phyloP scores from a whole-genome alignment of 2,113 vertebrate genomes.

The Herpetotheres cachinnans region DNA sequence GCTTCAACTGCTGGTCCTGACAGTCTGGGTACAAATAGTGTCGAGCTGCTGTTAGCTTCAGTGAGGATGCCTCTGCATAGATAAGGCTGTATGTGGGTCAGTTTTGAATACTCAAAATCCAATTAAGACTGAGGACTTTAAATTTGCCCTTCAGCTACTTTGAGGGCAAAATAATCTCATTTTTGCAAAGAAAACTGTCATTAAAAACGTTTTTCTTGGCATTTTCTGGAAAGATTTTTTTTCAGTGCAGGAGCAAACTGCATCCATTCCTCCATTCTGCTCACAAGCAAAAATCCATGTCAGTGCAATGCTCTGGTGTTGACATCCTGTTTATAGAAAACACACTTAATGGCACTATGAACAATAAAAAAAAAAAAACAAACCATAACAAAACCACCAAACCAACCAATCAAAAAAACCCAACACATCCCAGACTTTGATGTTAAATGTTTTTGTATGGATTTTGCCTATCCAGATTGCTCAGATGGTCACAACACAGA shows the following conservation, averaged over 20 bases:
- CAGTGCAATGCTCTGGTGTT: neutral
- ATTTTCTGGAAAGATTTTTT: neutral
- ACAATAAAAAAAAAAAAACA: neutral
- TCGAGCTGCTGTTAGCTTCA: neutral
- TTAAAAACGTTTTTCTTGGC: neutral
- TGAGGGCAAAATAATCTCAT: neutral
- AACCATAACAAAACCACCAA: neutral
- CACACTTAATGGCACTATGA: neutral
- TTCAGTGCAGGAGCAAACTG: neutral
- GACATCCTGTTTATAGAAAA: neutral
- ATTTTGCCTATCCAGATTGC: neutral
- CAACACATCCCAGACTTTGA: neutral
- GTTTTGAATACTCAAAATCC: neutral
- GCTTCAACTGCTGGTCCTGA: neutral
- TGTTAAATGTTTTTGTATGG: neutral
- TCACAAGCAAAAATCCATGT: neutral
- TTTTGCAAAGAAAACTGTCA: neutral
- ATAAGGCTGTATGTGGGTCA: neutral
- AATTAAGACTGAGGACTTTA: neutral
- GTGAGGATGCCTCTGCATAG: neutral
- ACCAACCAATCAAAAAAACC: too few species aligned
- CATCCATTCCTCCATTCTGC: neutral
- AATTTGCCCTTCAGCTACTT: neutral
- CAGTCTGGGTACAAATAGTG: fast-evolving
- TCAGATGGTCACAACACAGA: neutral